Conservation (phyloP, 2,113 vertebrate species). For the Puntigrus tetrazona region DNA sequence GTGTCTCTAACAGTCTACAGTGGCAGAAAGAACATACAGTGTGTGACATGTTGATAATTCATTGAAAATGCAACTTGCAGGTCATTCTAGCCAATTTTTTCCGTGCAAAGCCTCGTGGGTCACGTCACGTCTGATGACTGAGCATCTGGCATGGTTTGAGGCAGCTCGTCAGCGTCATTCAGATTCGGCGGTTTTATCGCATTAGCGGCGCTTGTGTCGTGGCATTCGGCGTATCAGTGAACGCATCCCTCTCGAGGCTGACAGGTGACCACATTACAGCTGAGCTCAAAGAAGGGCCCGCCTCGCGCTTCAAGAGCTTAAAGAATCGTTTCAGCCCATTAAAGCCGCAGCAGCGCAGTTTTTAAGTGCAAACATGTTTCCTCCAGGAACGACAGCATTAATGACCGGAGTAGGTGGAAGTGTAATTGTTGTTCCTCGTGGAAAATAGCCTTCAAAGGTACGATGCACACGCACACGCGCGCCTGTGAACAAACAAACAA, state of each 20-base stretch:
- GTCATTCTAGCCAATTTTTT: neutral
- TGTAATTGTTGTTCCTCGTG: slow-evolving; percentile 23
- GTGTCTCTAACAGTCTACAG: neutral
- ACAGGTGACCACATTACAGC: slow-evolving; percentile 35
- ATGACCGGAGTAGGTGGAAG: slow-evolving; percentile 19
- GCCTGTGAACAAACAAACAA: slow-evolving; percentile 29
- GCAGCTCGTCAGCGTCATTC: slow-evolving; percentile 14
- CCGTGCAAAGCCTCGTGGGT: neutral
- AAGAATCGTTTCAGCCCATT: neutral
- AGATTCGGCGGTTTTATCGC: slow-evolving; percentile 37
- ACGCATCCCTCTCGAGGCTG: slow-evolving; percentile 1
- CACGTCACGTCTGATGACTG: neutral
- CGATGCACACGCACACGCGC: slow-evolving; percentile 1
- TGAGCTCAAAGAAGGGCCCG: slow-evolving; percentile 3
- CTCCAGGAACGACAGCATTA: slow-evolving; percentile 11
- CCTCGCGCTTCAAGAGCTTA: neutral
- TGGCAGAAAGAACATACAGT: neutral
- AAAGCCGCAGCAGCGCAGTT: neutral
- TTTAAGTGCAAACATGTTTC: neutral
- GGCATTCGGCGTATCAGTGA: slow-evolving; percentile 10
- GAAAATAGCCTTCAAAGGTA: slow-evolving; percentile 21
- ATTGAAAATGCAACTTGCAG: neutral
- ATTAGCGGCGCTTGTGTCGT: slow-evolving; percentile 35
- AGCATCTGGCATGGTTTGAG: neutral
- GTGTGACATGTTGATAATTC: neutral